A percentile compares a stretch with the other conserved stretches of the same genome.
These are phyloP conservation scores for Macheiramphus alcinus DNA, from an alignment of 2,113 vertebrate species.

Conservation along the genomic window DNA sequence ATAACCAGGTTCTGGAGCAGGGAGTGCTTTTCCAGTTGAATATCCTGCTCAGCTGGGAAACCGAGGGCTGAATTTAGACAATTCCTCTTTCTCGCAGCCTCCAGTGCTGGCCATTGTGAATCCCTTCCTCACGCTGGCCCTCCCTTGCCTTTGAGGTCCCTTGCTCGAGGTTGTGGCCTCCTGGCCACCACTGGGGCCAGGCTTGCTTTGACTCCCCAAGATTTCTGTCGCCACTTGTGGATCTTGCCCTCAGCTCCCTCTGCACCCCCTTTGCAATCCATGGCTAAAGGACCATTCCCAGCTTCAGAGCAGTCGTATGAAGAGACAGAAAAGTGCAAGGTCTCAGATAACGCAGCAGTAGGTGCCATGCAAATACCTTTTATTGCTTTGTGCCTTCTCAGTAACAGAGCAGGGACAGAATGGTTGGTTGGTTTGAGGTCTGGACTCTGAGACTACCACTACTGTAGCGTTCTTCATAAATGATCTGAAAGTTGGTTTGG, in stretches of 20 bases:
- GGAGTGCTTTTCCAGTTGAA: not conserved
- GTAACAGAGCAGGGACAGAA: not conserved
- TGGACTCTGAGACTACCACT: not conserved
- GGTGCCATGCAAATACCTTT: not conserved
- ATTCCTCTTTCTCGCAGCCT: not conserved
- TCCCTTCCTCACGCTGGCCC: not conserved
- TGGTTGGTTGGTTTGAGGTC: not conserved
- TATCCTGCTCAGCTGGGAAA: not conserved
- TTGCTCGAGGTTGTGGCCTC: not conserved
- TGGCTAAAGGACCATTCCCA: not conserved
- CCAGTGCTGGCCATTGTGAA: not conserved
- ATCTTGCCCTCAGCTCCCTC: not conserved
- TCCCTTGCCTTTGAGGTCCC: not conserved
- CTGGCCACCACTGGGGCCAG: too few species aligned
- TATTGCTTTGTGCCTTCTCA: not conserved
- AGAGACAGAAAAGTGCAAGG: not conserved
- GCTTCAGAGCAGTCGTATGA: not conserved
- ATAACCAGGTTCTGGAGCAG: not conserved
- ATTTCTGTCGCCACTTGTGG: not conserved
- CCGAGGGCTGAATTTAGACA: not conserved
- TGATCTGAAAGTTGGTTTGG: not conserved
- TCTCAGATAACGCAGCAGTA: not conserved
- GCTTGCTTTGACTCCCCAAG: not conserved
- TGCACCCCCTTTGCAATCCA: not conserved
- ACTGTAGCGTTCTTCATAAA: not conserved